These are phyloP conservation scores for Pseudomyrmex flavicornis DNA, from an alignment of 1,140 invertebrate genomes.

Conservation along the genomic window DNA sequence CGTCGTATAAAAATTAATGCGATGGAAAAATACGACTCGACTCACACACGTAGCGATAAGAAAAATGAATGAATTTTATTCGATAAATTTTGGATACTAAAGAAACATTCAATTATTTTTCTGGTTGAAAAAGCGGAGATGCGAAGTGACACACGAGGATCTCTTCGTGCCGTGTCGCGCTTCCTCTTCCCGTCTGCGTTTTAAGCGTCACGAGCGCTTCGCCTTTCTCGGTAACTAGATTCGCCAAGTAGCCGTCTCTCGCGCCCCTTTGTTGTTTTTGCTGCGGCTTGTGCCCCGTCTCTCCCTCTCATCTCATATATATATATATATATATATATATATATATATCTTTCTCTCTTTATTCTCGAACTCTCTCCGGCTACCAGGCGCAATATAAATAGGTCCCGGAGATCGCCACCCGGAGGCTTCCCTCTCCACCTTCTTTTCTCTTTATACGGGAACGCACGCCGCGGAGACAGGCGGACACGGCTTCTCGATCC, in stretches of 20 bases:
- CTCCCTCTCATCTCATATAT: not conserved
- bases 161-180: conserved; percentile 14
- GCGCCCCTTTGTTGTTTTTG: conserved; percentile 48
- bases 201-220: conserved; percentile 27
- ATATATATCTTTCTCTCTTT: not conserved
- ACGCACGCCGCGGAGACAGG: conserved; percentile 32
- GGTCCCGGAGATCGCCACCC: conserved; percentile 38
- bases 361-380: not conserved
- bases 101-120: not conserved
- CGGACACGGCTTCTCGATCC: conserved; percentile 55
- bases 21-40: too few relatives aligned
- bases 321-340: too few relatives aligned
- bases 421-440: not conserved
- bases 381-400: conserved; percentile 44
- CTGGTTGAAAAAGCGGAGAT: not conserved
- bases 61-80: not conserved
- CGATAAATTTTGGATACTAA: too few relatives aligned
- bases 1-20: too few relatives aligned
- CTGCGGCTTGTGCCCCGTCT: conserved; percentile 9
- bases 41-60: not conserved
- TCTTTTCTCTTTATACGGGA: conserved; percentile 34
- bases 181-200: conserved; percentile 1
- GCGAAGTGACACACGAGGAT: conserved; percentile 27
- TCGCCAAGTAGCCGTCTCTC: conserved; percentile 47
- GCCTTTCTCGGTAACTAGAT: conserved; percentile 60